A percentile compares a stretch with the other conserved stretches of the same genome.
Evolutionary conservation across 1,140 invertebrate genomes (phyloP).

Genomic region (Hyposmocoma kahamanoa): DNA sequence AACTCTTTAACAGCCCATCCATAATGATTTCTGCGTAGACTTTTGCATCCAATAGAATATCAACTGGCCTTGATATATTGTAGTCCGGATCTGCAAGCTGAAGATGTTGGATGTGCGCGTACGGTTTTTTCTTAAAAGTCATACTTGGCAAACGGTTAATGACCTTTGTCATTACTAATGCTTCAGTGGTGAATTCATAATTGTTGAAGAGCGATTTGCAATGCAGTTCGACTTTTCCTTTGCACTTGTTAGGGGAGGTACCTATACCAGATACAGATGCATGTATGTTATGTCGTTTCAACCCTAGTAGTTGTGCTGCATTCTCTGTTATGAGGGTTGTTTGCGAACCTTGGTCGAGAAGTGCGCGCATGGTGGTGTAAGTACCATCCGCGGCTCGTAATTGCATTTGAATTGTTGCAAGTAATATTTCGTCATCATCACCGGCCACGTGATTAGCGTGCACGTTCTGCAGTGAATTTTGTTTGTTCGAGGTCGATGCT

Average conservation of each 20-base stretch:
- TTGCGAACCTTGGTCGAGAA: background rate
- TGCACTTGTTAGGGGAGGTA: background rate
- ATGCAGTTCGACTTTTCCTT: background rate
- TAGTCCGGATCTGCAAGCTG: conserved; percentile 4
- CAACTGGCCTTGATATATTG: background rate
- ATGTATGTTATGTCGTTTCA: background rate
- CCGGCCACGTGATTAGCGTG: background rate
- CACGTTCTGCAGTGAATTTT: background rate
- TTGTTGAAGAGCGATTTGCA: background rate
- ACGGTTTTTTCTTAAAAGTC: background rate
- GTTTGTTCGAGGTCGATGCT: too few relatives aligned
- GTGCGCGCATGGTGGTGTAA: background rate
- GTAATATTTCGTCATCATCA: background rate
- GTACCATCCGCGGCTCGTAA: background rate
- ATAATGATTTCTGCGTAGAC: conserved; percentile 1
- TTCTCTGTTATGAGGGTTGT: background rate
- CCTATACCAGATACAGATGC: background rate
- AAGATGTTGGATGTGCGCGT: background rate
- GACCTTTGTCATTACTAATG: background rate
- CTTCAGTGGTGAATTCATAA: background rate
- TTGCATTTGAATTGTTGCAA: background rate
- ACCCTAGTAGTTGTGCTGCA: background rate
- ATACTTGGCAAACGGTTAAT: background rate
- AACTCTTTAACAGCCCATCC: background rate
- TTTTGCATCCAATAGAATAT: conserved; percentile 1